Base-by-base conservation (phyloP, 1,140 invertebrate species). In the Drosophila erecta region DNA sequence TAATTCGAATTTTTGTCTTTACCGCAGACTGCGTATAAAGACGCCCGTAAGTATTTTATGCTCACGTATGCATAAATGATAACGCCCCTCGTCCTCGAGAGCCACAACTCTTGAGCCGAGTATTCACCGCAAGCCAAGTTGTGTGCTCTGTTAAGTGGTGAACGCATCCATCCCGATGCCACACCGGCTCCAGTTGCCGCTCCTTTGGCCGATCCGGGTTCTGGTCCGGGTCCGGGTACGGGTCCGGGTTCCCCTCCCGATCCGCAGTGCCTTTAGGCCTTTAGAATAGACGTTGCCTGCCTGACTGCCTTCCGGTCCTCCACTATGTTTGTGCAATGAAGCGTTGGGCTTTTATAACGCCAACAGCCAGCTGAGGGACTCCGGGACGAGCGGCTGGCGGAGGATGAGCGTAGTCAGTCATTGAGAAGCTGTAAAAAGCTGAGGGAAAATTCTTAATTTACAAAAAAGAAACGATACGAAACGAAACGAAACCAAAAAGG, bases 251-350 rank as follows among this genome's bases (percentile, higher is more conserved):
- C 8, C 30, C 30, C 30, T 10, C 30, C 30, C 7, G 0, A 4
- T 30, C 2, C 38, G 51, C 22, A 15, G 15, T 50, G 30, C 44
- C 22, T 44, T 35, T 66, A 71, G 81, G 83, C 79, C 83, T 81
- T 85, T 75, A 80, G 78, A 78, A 87, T 65, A 47, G 58, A 24
- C 50, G 71, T 61, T 72, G 62, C 51, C 69, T 47, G 54, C 57
- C 70, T 75, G 75, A 14, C 62, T 69, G 74, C 43, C 49, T 62
- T 66, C 67, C 71, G 80, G 79, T 69, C 65, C 65, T 67, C 53
- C 73, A 85, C 81, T 85, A 81, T 85, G 74, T 86, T 85, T 85
- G 81, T 87, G 81, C 81, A 86, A 85, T 85, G 81, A 85, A 86
- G 81, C 81, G 81, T 87, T 81, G 57, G 75, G 83, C 81, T 85